These are phyloP conservation scores for Leptothorax acervorum DNA, from an alignment of 2,888 invertebrate species.

Conservation along the genomic window DNA sequence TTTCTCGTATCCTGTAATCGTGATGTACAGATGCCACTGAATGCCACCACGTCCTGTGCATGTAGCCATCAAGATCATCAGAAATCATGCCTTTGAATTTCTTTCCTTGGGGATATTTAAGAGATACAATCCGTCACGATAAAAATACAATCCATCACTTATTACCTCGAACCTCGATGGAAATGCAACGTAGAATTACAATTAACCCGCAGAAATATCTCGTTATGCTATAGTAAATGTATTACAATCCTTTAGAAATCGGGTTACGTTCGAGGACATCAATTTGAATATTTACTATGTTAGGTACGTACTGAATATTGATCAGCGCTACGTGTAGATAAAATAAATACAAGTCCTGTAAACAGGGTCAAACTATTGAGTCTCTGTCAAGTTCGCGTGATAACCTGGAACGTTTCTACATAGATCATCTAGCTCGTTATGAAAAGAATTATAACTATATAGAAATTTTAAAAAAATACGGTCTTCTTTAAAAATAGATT, in stretches of 20 bases:
- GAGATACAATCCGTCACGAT: neutral
- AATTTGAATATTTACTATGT: neutral
- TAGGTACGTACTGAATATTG: neutral
- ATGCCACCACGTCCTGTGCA: neutral
- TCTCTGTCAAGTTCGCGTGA: neutral
- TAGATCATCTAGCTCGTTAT: neutral
- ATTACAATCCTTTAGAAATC: neutral
- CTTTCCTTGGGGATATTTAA: neutral
- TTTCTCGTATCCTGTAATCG: neutral
- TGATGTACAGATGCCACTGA: neutral
- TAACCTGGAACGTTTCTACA: neutral
- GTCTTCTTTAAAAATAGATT: neutral
- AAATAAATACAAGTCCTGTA: neutral
- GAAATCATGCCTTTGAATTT: neutral
- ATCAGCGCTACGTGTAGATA: neutral
- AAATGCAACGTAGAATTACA: neutral
- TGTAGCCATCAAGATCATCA: neutral
- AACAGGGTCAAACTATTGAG: neutral
- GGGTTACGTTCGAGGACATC: neutral
- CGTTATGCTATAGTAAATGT: neutral
- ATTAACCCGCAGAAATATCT: neutral
- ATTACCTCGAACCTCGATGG: neutral
- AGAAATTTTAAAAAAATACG: neutral
- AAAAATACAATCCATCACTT: neutral
- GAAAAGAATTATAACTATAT: neutral